Evolutionary conservation across 2,797 vertebrate species (phyloP).

Genomic region (Streptopelia turtur): DNA sequence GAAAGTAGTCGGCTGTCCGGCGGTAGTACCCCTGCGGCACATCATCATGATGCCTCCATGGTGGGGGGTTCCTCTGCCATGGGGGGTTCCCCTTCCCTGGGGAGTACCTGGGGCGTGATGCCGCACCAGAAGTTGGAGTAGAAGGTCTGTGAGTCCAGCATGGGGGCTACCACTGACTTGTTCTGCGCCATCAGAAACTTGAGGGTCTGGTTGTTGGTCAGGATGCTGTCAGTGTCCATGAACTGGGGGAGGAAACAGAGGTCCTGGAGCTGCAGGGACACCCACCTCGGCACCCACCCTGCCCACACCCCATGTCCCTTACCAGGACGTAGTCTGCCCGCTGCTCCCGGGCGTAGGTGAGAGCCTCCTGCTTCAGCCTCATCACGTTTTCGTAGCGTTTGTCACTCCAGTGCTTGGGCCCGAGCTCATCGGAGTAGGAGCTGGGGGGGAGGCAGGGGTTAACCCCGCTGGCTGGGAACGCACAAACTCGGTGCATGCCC

Average conservation of each 20-base stretch:
- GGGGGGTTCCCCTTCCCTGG: neutral
- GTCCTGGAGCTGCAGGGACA: accelerated
- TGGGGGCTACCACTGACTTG: constrained; percentile 90
- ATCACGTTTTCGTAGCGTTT: constrained; percentile 92
- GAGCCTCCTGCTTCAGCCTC: constrained; percentile 93
- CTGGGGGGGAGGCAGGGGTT: constrained; percentile 73
- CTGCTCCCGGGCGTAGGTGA: constrained; percentile 87
- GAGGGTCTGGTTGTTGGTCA: constrained; percentile 90
- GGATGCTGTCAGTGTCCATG: constrained; percentile 91
- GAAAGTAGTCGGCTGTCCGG: constrained; percentile 93
- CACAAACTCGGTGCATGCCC: neutral
- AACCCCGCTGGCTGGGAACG: neutral
- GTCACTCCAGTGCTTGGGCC: constrained; percentile 95
- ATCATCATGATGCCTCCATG: accelerated
- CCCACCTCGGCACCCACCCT: neutral
- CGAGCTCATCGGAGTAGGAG: constrained; percentile 87
- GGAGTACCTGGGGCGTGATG: constrained; percentile 92
- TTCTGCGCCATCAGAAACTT: constrained; percentile 87
- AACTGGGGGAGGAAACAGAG: constrained; percentile 76
- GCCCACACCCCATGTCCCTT: neutral
- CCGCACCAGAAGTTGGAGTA: constrained; percentile 99
- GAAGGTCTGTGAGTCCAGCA: constrained; percentile 94
- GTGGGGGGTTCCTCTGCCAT: neutral
- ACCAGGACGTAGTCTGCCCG: constrained; percentile 95
- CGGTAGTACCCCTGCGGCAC: constrained; percentile 90